Conservation (phyloP, 2,888 invertebrate genomes). For the Merodon equestris region DNA sequence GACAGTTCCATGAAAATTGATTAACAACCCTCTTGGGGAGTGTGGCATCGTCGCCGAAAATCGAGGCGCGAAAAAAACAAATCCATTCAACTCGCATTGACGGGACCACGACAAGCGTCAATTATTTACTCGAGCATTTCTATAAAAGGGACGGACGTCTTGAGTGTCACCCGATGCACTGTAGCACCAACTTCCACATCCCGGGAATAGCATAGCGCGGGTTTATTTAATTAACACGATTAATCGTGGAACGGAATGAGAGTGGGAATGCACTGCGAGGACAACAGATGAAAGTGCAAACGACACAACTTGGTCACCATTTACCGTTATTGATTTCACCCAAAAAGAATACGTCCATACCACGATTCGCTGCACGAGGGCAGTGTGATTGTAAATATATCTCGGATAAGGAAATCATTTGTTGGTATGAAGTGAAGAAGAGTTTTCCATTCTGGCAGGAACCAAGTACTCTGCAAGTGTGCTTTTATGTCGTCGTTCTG, state of each 20-base stretch:
- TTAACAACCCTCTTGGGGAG: constrained; percentile 38
- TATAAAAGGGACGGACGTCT: constrained; percentile 15
- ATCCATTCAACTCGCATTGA: constrained; percentile 39
- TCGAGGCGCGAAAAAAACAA: background rate
- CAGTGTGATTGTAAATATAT: no score
- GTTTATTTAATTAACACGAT: constrained; percentile 56
- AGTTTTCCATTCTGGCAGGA: no score
- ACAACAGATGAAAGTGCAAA: background rate
- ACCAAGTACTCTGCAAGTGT: no score
- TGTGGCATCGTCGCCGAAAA: no score
- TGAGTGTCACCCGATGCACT: constrained; percentile 36
- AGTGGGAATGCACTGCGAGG: background rate
- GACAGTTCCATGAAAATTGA: constrained; percentile 51
- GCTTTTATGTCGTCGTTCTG: no score
- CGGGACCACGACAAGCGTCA: constrained; percentile 22
- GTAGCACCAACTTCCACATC: constrained; percentile 13
- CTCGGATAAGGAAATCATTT: no score
- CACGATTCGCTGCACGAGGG: background rate
- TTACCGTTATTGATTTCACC: constrained; percentile 6
- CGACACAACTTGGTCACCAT: constrained; percentile 9
- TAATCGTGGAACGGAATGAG: constrained; percentile 29
- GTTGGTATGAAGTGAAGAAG: no score
- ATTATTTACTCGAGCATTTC: constrained; percentile 37
- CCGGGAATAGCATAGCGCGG: constrained; percentile 27
- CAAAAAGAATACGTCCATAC: background rate